Evolutionary conservation across 2,113 vertebrate species (phyloP), one percentile per base, ranked within the genome.

Genomic region (Poicephalus gulielmi): DNA sequence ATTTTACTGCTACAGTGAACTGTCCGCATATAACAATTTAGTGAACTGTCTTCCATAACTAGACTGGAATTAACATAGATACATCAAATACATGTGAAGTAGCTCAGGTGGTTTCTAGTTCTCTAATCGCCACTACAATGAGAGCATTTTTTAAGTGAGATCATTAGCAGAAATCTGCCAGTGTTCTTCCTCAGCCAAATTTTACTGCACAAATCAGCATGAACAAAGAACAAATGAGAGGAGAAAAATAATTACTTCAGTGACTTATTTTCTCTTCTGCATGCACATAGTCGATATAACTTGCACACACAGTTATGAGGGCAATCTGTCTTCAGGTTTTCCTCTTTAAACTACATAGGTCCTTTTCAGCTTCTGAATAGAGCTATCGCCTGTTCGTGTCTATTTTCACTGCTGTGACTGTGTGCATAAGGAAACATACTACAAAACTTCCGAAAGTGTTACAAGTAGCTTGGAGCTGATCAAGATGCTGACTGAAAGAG

Each of bases 221-320:
- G 77, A 90, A 81, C 49, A 88, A 74, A 83, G 85, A 93, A 66
- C 67, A 93, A 68, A 83, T 87, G 82, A 93, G 85, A 92, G 55
- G 33, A 71, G 77, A 86, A 92, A 91, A 86, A 63, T 70, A 92
- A 91, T 91, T 59, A 81, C 64, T 67, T 75, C 39, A 44, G 47
- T 7, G 12, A 27, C 60, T 84, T 33, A 11, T 55, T 92, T 66
- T 70, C 71, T 75, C 73, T 74, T 10, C 74, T 95, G 52, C 37
- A 17, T 8, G 20, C 44, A 13, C 31, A 18, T 1, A 63, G 30
- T 12, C 77, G 50, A 10, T 33, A 31, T 1, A 57, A 44, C 49
- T 80, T 52, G 46, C 50, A 68, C 33, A 39, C 27, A 22, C 11
- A 33, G 27, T 13, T 62, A 33, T 1, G 17, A 12, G 16, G 17